These are phyloP conservation scores for Meriones psammophilus DNA, from an alignment of 2,797 vertebrate species.

Conservation along the genomic window DNA sequence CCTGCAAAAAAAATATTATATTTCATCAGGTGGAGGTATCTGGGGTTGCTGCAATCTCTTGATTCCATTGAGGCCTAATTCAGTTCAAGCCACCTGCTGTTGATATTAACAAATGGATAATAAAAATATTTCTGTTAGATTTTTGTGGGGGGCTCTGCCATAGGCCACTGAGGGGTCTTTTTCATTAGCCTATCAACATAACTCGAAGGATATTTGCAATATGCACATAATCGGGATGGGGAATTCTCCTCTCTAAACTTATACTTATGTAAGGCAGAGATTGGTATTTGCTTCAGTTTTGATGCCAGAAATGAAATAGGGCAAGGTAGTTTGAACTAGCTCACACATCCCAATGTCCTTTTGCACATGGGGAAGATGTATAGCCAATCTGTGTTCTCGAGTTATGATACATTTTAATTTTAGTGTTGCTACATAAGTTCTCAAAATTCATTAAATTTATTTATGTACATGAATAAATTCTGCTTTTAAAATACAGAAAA, in stretches of 20 bases:
- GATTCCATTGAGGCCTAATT: background rate
- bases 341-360: background rate
- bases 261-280: background rate
- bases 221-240: background rate
- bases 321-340: background rate
- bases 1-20: background rate
- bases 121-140: background rate
- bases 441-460: conserved; percentile 14
- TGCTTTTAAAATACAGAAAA: conserved; percentile 14
- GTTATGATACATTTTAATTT: background rate
- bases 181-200: background rate
- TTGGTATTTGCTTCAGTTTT: background rate
- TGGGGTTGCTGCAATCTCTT: background rate
- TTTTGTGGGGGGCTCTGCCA: background rate
- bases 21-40: background rate
- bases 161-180: background rate
- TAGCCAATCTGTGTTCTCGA: background rate
- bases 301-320: background rate
- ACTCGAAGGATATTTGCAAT: background rate
- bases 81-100: background rate
- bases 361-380: background rate
- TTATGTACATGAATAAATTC: background rate
- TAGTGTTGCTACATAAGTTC: background rate
- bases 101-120: background rate
- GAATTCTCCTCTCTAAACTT: background rate